These are phyloP conservation scores for Halcyon smyrnensis DNA, from an alignment of 2,797 vertebrate genomes.

Conservation along the genomic window DNA sequence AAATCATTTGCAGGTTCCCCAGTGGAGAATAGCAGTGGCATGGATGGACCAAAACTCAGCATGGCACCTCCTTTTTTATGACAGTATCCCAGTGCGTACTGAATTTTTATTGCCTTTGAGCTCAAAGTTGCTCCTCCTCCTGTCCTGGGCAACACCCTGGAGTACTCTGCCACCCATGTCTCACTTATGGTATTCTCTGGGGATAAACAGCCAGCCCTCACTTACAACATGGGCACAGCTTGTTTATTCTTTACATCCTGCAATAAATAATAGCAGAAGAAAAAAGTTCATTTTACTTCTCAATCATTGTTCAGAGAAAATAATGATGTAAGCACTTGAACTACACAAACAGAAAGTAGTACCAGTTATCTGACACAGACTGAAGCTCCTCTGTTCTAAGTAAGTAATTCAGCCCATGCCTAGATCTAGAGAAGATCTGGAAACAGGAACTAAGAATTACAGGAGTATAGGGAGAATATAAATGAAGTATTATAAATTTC, in stretches of 20 bases:
- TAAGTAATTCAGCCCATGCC: not conserved
- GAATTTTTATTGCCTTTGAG: not conserved
- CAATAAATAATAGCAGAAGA: not conserved
- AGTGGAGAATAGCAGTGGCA: not conserved
- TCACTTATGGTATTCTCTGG: not conserved
- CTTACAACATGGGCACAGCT: not conserved
- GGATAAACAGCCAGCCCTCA: not conserved
- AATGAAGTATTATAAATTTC: not conserved
- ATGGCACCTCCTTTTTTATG: not conserved
- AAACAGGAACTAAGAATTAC: not conserved
- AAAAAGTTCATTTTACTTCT: not conserved
- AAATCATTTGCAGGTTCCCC: not conserved
- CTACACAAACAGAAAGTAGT: not conserved
- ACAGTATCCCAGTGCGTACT: not conserved
- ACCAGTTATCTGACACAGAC: not conserved
- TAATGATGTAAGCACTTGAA: not conserved
- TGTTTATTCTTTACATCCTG: not conserved
- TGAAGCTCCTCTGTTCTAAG: not conserved
- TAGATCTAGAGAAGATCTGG: not conserved
- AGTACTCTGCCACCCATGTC: not conserved
- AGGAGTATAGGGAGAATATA: not conserved
- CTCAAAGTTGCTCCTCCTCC: not conserved
- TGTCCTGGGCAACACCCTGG: not conserved
- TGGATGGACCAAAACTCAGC: not conserved
- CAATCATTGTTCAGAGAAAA: not conserved